phyloP scores from a whole-genome alignment of 2,113 vertebrate species.

The Seriola dumerili region DNA sequence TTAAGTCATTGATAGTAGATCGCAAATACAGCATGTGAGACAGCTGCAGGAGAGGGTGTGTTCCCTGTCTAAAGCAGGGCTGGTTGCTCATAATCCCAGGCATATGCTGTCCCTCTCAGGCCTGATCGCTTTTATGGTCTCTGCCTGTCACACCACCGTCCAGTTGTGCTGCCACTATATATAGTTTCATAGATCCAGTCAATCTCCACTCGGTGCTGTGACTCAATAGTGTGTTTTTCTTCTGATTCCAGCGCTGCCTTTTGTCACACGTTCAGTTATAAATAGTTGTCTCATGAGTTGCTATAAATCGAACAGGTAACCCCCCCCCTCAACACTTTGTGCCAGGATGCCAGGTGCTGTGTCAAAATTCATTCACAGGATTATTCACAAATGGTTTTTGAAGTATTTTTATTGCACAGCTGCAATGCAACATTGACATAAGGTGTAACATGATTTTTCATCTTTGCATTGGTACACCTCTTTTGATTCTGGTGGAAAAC shows the following conservation, averaged over 20 bases:
- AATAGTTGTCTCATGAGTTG: constrained; percentile 49
- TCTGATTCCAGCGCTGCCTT: constrained; percentile 45
- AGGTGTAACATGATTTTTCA: not conserved
- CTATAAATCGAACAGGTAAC: constrained; percentile 46
- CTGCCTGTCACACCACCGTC: constrained; percentile 75
- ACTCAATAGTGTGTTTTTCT: constrained; percentile 72
- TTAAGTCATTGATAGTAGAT: constrained; percentile 84
- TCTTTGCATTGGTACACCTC: constrained; percentile 8
- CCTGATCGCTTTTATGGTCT: constrained; percentile 80
- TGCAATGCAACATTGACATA: not conserved
- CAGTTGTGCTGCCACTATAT: constrained; percentile 82
- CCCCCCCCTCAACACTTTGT: not conserved
- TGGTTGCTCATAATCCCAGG: constrained; percentile 80
- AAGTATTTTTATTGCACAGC: constrained; percentile 25
- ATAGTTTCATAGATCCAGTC: constrained; percentile 77
- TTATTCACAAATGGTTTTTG: constrained; percentile 40
- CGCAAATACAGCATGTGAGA: constrained; percentile 78
- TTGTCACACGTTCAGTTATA: constrained; percentile 49
- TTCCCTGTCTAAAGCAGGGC: constrained; percentile 74
- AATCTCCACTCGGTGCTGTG: constrained; percentile 69
- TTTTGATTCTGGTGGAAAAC: not conserved
- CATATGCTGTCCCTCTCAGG: constrained; percentile 80
- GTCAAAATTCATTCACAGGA: constrained; percentile 43
- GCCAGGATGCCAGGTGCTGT: constrained; percentile 24
- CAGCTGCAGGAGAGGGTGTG: constrained; percentile 84